Percentiles rank a stretch among this genome's conserved stretches.
These are phyloP conservation scores for Tetraodon nigroviridis DNA, from an alignment of 2,113 vertebrate species.

Conservation along the genomic window DNA sequence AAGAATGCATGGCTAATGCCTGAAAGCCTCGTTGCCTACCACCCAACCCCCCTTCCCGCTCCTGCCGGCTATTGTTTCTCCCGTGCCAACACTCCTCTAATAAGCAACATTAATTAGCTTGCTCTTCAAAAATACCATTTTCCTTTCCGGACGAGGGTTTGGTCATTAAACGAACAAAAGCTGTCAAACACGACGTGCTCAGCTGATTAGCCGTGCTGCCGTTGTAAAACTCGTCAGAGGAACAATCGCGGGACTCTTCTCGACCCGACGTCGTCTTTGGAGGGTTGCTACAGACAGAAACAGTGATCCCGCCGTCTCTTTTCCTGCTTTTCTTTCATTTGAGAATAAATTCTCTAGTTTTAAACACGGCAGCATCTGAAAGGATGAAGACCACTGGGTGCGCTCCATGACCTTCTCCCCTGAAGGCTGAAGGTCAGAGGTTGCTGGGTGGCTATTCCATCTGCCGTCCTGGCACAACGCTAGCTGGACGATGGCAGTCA, in stretches of 20 bases:
- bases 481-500: conserved; percentile 17
- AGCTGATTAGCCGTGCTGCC: conserved; percentile 37
- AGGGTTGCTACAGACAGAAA: too few species aligned
- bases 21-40: conserved; percentile 40
- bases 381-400: conserved; percentile 52
- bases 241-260: conserved; percentile 20
- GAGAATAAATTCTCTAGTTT: too few species aligned
- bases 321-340: too few species aligned
- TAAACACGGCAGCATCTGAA: conserved; percentile 49
- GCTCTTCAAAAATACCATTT: conserved; percentile 54
- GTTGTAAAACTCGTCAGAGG: conserved; percentile 19
- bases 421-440: conserved; percentile 61
- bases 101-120: conserved; percentile 60
- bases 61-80: conserved; percentile 34
- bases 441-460: conserved; percentile 48
- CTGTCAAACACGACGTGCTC: conserved; percentile 37
- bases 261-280: conserved; percentile 19
- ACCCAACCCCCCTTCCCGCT: conserved; percentile 31
- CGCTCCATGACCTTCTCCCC: conserved; percentile 43
- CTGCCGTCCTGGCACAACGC: conserved; percentile 51
- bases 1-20: conserved; percentile 1
- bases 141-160: conserved; percentile 44
- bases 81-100: conserved; percentile 44
- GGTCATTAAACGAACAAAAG: conserved; percentile 56
- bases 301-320: too few species aligned